Base-by-base conservation (phyloP, 2,888 invertebrate genomes). In the Graphium colonna region DNA sequence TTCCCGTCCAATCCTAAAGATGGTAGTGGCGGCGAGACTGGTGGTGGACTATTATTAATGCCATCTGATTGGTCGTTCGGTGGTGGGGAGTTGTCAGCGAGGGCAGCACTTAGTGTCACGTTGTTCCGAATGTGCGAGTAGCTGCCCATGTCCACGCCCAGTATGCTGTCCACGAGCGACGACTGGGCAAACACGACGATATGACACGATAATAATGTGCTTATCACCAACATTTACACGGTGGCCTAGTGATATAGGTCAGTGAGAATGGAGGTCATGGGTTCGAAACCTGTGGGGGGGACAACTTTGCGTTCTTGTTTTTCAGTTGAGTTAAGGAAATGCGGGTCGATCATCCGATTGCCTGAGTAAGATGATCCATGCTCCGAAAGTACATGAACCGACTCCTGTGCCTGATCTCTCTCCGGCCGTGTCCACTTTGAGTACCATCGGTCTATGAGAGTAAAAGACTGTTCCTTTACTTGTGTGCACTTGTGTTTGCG, bases 121-220 rank as follows among this genome's bases (percentile, higher is more conserved):
- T 82, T 83, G 76, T 82, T 84, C 16, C 83, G 75, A 15, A 85
- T 74, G 21, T 74, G 64, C 12, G 28, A 49, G 65, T 63, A 75
- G 42, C 56, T 55, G 13, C 57, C 15, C 45, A 60, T 15, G 1
- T 80, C 82, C 49, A 54, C 64, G 36, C 68, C 72, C 16, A 81
- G 60, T 9, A 81, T 62, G 64, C 68, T 77, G 65, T 86, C 86
- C 58, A 72, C 72, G 1, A 82, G 58, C 1, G 73, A 62, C 13
- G 72, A 50, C 73, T 81, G 75, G n/a, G 45, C 46, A n/a, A 36
- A 54, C 28, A 8, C 4, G 28, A 4, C 28, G 28, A 7, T 7
- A 28, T 4, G 28, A 28, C 28, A 7, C 28, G 8, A 7, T 28
- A 4, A 28, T 4, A 28, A 28, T 7, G 5, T 4, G 28, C 28